phyloP scores from a whole-genome alignment of 2,113 vertebrate genomes.

The Melospiza melodia region DNA sequence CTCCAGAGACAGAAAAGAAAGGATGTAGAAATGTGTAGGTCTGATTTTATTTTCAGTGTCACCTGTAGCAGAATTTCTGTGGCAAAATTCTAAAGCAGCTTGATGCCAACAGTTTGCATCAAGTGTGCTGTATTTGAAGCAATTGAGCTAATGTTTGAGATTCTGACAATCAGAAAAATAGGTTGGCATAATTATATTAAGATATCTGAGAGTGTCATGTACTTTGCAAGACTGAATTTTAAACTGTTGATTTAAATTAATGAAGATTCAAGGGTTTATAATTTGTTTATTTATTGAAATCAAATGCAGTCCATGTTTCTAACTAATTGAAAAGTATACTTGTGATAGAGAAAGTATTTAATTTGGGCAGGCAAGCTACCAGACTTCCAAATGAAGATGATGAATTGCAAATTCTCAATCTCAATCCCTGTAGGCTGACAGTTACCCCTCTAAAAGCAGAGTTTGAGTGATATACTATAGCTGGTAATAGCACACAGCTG shows the following conservation, averaged over 20 bases:
- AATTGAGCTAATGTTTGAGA: conserved; percentile 37
- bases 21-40: not conserved
- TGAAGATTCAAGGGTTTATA: conserved; percentile 60
- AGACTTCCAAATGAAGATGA: conserved; percentile 77
- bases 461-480: conserved; percentile 75
- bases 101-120: not conserved
- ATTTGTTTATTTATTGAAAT: conserved; percentile 68
- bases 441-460: conserved; percentile 75
- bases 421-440: conserved; percentile 74
- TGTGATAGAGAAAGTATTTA: conserved; percentile 71
- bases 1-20: not conserved
- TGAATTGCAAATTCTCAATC: conserved; percentile 78
- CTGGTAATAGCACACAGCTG: conserved; percentile 73
- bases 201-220: conserved; percentile 52
- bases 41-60: not conserved
- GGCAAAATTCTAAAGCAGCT: not conserved
- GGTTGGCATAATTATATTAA: conserved; percentile 61
- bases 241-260: conserved; percentile 63
- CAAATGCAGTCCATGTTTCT: conserved; percentile 64
- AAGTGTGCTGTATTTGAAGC: not conserved
- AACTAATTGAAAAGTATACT: conserved; percentile 66
- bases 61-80: not conserved
- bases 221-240: conserved; percentile 61
- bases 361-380: conserved; percentile 69
- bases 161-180: conserved; percentile 23